These are phyloP conservation scores for Galeopterus variegatus DNA, from an alignment of 2,113 vertebrate species.

Conservation along the genomic window DNA sequence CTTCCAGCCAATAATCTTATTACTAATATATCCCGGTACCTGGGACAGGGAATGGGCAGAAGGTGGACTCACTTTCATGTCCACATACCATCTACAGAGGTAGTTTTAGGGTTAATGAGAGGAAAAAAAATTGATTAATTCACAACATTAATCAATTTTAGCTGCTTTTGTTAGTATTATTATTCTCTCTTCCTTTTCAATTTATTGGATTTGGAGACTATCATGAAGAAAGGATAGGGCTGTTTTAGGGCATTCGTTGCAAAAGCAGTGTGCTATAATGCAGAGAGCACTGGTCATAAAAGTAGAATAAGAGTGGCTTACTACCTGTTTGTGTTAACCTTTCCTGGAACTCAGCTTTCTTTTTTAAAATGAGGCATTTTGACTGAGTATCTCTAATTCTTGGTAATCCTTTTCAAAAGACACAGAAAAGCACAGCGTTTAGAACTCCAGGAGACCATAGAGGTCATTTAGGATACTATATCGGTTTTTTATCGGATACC, in stretches of 20 bases:
- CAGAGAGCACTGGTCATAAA: background rate
- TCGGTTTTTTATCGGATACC: background rate
- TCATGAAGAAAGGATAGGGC: background rate
- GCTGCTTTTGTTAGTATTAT: background rate
- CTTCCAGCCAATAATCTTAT: background rate
- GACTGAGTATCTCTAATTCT: background rate
- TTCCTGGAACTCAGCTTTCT: background rate
- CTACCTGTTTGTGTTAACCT: background rate
- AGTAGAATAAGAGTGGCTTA: background rate
- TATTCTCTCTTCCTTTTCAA: background rate
- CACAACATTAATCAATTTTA: background rate
- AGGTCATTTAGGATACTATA: background rate
- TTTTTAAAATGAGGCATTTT: conserved; percentile 48
- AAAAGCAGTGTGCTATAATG: background rate
- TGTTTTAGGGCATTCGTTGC: background rate
- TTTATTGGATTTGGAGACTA: conserved; percentile 45
- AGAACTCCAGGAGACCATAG: background rate
- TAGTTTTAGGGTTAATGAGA: background rate
- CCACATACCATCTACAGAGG: background rate
- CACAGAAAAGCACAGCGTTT: background rate
- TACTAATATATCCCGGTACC: background rate
- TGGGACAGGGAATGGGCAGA: background rate
- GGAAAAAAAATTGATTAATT: background rate
- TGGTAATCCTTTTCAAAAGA: conserved; percentile 28
- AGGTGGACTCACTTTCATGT: background rate